Conservation (phyloP, 1,140 invertebrate species). For the Colletes gigas region DNA sequence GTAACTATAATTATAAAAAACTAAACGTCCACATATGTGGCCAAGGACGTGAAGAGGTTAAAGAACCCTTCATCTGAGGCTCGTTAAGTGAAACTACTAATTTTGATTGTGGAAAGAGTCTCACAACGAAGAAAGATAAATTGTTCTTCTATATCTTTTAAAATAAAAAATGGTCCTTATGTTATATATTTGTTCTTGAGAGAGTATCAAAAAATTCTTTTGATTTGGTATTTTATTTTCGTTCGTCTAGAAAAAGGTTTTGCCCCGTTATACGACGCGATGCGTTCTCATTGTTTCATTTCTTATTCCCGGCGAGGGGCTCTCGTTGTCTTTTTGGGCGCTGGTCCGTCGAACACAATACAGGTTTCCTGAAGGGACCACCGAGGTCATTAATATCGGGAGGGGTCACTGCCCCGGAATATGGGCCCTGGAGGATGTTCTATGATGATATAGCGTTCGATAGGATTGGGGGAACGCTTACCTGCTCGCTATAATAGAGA, state of each 20-base stretch:
- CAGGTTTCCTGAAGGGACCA: slow-evolving; percentile 22
- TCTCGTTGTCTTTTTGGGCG: not conserved
- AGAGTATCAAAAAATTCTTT: too few relatives aligned
- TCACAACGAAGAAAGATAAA: too few relatives aligned
- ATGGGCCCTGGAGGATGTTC: not conserved
- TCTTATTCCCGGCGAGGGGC: not conserved
- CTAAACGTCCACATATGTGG: too few relatives aligned
- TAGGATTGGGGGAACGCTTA: slow-evolving; percentile 19
- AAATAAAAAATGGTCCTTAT: too few relatives aligned
- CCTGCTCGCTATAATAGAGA: slow-evolving; percentile 3
- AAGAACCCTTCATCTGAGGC: too few relatives aligned
- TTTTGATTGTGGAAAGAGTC: too few relatives aligned
- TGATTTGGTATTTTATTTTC: not conserved
- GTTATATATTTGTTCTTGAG: too few relatives aligned
- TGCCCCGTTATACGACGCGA: slow-evolving; percentile 12
- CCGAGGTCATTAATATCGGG: slow-evolving; percentile 21
- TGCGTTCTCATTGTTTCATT: not conserved
- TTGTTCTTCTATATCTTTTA: too few relatives aligned
- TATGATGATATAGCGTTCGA: not conserved
- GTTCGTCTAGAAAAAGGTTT: not conserved
- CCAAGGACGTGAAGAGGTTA: too few relatives aligned
- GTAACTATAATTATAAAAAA: too few relatives aligned
- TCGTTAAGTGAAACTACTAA: too few relatives aligned
- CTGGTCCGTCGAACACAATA: not conserved
- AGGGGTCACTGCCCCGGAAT: slow-evolving; percentile 30